Conservation (phyloP, 2,888 invertebrate species). For the Minunthozetes semirufus region DNA sequence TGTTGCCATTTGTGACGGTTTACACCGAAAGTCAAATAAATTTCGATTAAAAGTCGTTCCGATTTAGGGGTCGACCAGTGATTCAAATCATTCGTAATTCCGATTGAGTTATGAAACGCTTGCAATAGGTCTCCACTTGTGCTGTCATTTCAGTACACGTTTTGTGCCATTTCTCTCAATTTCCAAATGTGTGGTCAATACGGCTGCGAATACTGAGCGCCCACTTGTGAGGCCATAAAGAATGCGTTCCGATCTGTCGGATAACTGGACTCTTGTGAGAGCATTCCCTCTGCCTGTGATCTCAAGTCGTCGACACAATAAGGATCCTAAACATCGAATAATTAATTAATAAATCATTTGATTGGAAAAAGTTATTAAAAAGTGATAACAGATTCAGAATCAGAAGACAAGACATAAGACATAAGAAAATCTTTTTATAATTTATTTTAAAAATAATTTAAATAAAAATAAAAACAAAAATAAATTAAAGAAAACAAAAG, state of each 20-base stretch:
- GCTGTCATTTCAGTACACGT: neutral
- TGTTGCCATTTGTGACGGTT: neutral
- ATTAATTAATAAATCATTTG: conserved; percentile 14
- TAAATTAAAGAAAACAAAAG: neutral
- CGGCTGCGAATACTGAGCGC: conserved; percentile 49
- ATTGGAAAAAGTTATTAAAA: neutral
- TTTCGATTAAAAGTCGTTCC: neutral
- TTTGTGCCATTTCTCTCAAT: neutral
- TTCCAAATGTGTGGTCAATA: conserved; percentile 45
- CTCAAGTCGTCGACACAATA: conserved; percentile 74
- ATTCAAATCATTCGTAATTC: neutral
- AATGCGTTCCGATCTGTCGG: conserved; percentile 56
- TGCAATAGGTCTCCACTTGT: neutral
- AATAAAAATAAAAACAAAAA: neutral
- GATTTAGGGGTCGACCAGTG: neutral
- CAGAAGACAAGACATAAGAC: neutral
- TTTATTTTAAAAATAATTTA: neutral
- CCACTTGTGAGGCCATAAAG: conserved; percentile 49
- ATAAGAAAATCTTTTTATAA: neutral
- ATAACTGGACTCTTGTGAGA: conserved; percentile 86
- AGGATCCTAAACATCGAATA: conserved; percentile 65
- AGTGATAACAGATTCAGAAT: no score
- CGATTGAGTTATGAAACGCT: neutral
- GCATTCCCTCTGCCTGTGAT: conserved; percentile 87
- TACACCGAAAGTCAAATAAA: neutral